Evolutionary conservation across 2,797 vertebrate species (phyloP).

Genomic region (Phataginus tetradactyla): DNA sequence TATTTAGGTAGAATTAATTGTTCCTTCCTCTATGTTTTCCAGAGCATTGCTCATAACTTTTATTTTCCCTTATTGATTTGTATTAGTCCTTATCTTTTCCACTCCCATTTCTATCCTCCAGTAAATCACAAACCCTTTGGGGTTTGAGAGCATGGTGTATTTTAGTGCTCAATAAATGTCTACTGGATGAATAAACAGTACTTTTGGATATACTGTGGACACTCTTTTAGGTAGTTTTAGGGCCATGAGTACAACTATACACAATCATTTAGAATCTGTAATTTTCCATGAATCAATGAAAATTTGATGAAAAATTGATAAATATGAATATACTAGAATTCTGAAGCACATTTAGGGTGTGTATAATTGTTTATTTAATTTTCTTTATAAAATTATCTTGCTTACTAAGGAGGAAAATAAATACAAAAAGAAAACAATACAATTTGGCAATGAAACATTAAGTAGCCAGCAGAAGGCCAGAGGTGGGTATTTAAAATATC

Average conservation of each 20-base stretch:
- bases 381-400: conserved; percentile 32
- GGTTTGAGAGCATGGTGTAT: neutral
- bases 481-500: neutral
- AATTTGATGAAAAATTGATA: conserved; percentile 27
- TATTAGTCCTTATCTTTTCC: neutral
- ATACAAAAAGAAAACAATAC: neutral
- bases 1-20: neutral
- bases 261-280: neutral
- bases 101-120: neutral
- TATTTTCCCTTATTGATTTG: neutral
- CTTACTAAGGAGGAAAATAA: conserved; percentile 24
- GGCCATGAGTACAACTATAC: neutral
- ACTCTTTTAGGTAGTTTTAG: neutral
- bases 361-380: neutral
- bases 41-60: neutral
- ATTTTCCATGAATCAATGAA: neutral
- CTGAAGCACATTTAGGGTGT: neutral
- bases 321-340: neutral
- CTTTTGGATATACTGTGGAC: neutral
- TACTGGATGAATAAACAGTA: neutral
- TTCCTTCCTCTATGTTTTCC: neutral
- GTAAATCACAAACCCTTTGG: neutral
- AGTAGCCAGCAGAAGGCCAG: neutral
- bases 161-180: neutral
- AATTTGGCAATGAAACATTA: conserved; percentile 10